A percentile compares a stretch with the other conserved stretches of the same genome.
phyloP scores from a whole-genome alignment of 2,797 vertebrate genomes.

The Arvicola amphibius region DNA sequence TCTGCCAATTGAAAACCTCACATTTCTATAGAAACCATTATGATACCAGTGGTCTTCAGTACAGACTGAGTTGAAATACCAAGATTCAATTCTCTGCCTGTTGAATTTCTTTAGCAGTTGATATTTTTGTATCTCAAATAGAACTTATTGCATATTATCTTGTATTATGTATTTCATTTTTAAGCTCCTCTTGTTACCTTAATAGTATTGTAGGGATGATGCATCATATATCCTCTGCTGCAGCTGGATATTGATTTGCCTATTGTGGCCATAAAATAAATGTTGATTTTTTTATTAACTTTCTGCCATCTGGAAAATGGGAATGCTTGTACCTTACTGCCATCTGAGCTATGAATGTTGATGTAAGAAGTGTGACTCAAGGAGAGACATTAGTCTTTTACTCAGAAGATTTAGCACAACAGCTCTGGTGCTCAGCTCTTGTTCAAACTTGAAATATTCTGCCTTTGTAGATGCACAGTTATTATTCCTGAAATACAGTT shows the following conservation, averaged over 20 bases:
- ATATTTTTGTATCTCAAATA: background rate
- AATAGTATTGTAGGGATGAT: constrained; percentile 53
- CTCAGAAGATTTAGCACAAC: background rate
- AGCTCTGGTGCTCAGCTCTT: background rate
- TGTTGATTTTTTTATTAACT: constrained; percentile 55
- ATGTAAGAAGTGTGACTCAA: background rate
- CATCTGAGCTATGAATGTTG: background rate
- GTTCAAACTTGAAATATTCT: background rate
- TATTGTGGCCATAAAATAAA: constrained; percentile 45
- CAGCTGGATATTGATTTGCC: constrained; percentile 60
- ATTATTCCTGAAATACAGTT: background rate
- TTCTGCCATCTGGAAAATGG: constrained; percentile 59
- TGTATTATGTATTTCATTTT: constrained; percentile 62
- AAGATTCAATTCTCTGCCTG: constrained; percentile 49
- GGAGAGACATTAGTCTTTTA: background rate
- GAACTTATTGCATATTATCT: constrained; percentile 2
- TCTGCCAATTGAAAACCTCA: background rate
- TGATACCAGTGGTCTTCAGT: background rate
- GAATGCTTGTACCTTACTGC: background rate
- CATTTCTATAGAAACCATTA: background rate
- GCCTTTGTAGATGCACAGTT: background rate
- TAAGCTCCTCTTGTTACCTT: constrained; percentile 40
- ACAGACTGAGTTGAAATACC: background rate
- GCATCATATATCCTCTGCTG: constrained; percentile 53
- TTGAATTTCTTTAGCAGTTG: constrained; percentile 41